Conservation (phyloP, 92 coral and sea anemone species). For the Bergia sp. region DNA sequence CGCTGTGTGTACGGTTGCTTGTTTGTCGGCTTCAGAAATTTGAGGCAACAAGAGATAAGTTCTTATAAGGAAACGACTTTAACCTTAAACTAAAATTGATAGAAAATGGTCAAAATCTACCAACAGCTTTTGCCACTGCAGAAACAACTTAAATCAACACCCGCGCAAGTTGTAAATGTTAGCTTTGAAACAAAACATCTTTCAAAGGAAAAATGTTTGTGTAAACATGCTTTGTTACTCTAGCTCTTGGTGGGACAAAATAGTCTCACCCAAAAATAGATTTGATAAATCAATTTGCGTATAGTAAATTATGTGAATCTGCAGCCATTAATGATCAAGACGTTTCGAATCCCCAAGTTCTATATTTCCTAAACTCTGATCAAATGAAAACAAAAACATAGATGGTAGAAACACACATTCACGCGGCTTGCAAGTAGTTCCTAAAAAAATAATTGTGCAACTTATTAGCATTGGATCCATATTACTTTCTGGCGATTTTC, state of each 20-base stretch:
- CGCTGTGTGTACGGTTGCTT: not conserved
- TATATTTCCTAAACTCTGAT: not conserved
- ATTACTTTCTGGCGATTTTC: not conserved
- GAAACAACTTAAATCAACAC: not conserved
- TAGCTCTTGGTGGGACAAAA: not conserved
- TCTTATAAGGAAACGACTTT: not conserved
- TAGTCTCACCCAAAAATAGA: conserved; percentile 14
- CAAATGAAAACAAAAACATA: too few species aligned
- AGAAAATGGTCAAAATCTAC: not conserved
- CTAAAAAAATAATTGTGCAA: not conserved
- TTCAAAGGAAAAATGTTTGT: not conserved
- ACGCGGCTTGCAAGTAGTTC: too few species aligned
- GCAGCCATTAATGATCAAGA: not conserved
- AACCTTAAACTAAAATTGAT: not conserved
- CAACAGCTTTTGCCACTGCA: not conserved
- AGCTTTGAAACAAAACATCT: conserved; percentile 34
- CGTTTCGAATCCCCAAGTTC: not conserved
- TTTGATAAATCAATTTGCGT: not conserved
- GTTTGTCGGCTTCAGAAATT: not conserved
- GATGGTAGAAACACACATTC: too few species aligned
- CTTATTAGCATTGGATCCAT: not conserved
- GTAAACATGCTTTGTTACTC: conserved; percentile 7
- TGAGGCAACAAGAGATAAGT: not conserved
- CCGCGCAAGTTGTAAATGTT: conserved; percentile 20
- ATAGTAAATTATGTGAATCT: not conserved